Base-by-base conservation (phyloP, 2,797 vertebrate genomes). In the Heterohyrax brucei region DNA sequence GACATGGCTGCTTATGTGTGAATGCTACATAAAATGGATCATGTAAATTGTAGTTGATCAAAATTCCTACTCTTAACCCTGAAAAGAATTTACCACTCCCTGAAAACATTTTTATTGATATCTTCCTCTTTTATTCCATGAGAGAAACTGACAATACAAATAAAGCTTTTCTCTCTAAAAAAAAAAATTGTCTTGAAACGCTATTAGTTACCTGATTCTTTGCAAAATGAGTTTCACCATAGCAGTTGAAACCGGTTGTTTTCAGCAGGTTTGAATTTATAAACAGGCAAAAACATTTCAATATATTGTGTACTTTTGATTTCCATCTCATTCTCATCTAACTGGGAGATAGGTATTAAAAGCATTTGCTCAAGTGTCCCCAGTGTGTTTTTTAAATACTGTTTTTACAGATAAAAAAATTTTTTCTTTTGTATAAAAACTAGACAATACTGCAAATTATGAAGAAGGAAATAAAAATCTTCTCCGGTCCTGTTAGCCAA, bases 101-200 rank as follows among this genome's bases (percentile, higher is more conserved):
- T 91, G 75, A 94, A 94, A 95, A 75, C 70, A 93, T 82, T 96
- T 96, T 90, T 94, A 50, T 89, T 95, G 59, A 3, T 76, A 48
- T 93, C 83, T 75, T 92, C 48, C 72, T 91, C n/a, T 77, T 62
- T 82, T 94, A 64, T 87, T 90, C 64, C 59, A 89, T 94, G 68
- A 92, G 76, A 85, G 16, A 75, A 95, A 94, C 26, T 94, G 72
- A 93, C 53, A 95, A 79, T 79, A 87, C 83, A 95, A 91, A 13
- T 93, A 72, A 79, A 95, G 68, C 72, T 61, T 96, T 95, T 72
- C 30, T 96, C 33, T 70, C 44, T 95, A 56, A 73, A 28, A 64
- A 72, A 81, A 86, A 66, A n/a, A 4, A 24, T 61, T 66, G 13
- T 76, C 10, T 48, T 93, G n/a, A 84, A n/a, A 89, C 94, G 66